phyloP scores from a whole-genome alignment of 2,888 invertebrate species.

The Dione juno region DNA sequence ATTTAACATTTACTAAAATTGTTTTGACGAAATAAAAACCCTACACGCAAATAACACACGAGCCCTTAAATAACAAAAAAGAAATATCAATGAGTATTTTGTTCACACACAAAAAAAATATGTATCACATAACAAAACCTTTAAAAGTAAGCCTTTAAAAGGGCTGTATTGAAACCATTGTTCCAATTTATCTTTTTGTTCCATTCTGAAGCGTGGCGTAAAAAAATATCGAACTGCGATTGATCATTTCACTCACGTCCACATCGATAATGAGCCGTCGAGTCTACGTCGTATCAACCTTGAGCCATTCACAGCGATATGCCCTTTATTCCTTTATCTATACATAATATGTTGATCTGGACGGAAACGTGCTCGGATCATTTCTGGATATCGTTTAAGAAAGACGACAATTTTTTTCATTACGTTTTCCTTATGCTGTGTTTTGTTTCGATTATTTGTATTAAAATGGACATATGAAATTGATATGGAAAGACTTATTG shows the following conservation, averaged over 20 bases:
- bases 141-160: slow-evolving; percentile 30
- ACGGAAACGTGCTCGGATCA: slow-evolving; percentile 31
- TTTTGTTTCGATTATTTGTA: background rate
- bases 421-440: slow-evolving; percentile 1
- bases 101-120: background rate
- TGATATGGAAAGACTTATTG: background rate
- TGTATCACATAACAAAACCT: slow-evolving; percentile 21
- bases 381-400: slow-evolving; percentile 17
- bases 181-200: slow-evolving; percentile 37
- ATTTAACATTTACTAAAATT: too few relatives aligned
- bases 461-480: background rate
- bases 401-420: background rate
- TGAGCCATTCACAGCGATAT: slow-evolving; percentile 41
- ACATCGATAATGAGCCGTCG: slow-evolving; percentile 50
- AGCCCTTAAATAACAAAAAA: background rate
- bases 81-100: background rate
- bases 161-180: slow-evolving; percentile 37
- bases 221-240: slow-evolving; percentile 40
- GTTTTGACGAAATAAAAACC: background rate
- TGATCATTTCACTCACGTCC: slow-evolving; percentile 57
- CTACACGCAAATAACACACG: too few relatives aligned
- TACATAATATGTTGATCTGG: slow-evolving; percentile 34
- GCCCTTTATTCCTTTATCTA: slow-evolving; percentile 41
- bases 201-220: slow-evolving; percentile 28
- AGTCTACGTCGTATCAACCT: slow-evolving; percentile 42